Base-by-base conservation (phyloP, 2,888 invertebrate species). In the Sisyra terminalis region DNA sequence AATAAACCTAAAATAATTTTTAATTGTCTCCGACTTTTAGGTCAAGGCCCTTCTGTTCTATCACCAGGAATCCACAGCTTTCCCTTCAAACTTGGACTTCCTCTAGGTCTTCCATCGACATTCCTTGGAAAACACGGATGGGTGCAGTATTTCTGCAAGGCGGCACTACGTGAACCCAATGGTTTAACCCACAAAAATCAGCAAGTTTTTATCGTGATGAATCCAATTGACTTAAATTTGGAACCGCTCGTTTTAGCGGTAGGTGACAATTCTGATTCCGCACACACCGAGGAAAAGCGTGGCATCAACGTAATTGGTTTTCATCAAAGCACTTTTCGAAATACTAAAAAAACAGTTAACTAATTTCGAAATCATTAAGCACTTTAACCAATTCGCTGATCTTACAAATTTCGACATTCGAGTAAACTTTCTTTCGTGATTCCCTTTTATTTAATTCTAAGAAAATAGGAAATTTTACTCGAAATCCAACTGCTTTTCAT, bases 121-220 rank as follows among this genome's bases (percentile, higher is more conserved):
- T 92, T 92, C 63, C 69, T 92, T 11, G 92, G 92, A 29, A 88
- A 89, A 49, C 88, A 89, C 55, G 92, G 92, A 39, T 92, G 90
- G 90, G 89, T 92, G 38, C 92, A 92, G 62, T 92, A 90, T 63
- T 92, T 78, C 58, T 92, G 90, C 57, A 89, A 89, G 60, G 86
- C 89, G 14, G 89, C 89, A 0, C 65, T 90, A 13, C 67, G 88
- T 39, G 92, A 92, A 54, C 86, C 89, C 6, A 82, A 80, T 49
- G 90, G 90, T 1, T 66, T 92, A 30, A 87, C 88, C 4, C 92
- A 92, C 58, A 92, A 92, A 62, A 92, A 92, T 59, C 90, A 92
- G 60, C 92, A 92, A 65, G 92, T 92, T n/a, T 92, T 92, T 62
- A 89, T 92, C 54, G 89, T 92, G 3, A 90, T 92, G 90, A 92